Base-by-base conservation (phyloP, 2,888 invertebrate genomes). In the Dryobotodes eremita region DNA sequence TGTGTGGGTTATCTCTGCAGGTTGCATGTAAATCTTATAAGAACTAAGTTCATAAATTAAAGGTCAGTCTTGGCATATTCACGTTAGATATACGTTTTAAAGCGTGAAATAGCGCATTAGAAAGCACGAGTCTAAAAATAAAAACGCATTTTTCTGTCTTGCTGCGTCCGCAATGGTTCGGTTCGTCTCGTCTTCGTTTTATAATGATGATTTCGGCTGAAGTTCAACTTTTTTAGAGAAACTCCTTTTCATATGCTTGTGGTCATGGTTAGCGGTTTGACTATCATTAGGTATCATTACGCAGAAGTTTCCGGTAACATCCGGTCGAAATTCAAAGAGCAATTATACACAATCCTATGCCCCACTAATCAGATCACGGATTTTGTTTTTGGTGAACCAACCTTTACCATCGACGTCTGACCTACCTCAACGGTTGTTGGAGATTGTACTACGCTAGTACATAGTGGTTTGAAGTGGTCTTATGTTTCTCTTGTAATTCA, bases 121-220 rank as follows among this genome's bases (percentile, higher is more conserved):
- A 89, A 89, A 89, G 88, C 84, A 89, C 46, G 75, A 75, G 75
- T 86, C 72, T 76, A 81, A 83, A 81, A 72, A 79, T 80, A 75
- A 66, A 82, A 70, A 70, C 42, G 23, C 55, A 79, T 87, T 83
- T 84, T 85, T 86, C 79, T 77, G 46, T 77, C 71, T 68, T 82
- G 75, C 75, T 79, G 74, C 66, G 72, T 77, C 69, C 69, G 62
- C 74, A 80, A 79, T 77, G 76, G 80, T 79, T 82, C 86, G 77
- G 77, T 80, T 85, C 80, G 86, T 88, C 80, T 82, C 88, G 80
- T 84, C 87, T 88, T 82, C 84, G 80, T 90, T 90, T 90, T 86
- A 80, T 91, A 90, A 92, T 86, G 85, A 87, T 82, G 76, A 83
- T 87, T 87, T 88, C 72, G 82, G 73, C 50, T 80, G 70, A 79